Percentiles rank a stretch among this genome's conserved stretches.
These are phyloP conservation scores for Meteorus sp. DNA, from an alignment of 1,140 invertebrate species.

Conservation along the genomic window DNA sequence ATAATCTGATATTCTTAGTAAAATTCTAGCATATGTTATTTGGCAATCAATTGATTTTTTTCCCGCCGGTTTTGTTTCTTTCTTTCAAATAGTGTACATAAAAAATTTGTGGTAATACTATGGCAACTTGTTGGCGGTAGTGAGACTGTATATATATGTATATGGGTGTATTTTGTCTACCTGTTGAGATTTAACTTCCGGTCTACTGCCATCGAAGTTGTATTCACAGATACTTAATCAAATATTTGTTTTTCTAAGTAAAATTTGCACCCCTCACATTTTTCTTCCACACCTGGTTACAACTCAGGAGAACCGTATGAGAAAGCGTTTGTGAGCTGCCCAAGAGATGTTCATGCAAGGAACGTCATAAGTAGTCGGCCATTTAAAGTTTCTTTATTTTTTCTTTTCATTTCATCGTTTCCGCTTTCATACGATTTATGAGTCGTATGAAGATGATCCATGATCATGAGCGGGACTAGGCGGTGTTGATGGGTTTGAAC, in stretches of 20 bases:
- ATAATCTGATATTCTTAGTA: slow-evolving; percentile 19
- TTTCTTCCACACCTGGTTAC: slow-evolving; percentile 3
- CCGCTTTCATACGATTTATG: slow-evolving; percentile 37
- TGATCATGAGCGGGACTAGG: slow-evolving; percentile 74
- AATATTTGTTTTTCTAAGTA: slow-evolving; percentile 7
- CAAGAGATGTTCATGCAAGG: slow-evolving; percentile 19
- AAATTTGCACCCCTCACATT: slow-evolving; percentile 14
- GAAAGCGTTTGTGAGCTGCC: too few relatives aligned
- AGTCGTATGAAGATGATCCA: slow-evolving; percentile 72
- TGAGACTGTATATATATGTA: background rate
- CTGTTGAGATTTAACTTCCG: background rate
- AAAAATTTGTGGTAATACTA: slow-evolving; percentile 20
- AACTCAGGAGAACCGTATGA: slow-evolving; percentile 10
- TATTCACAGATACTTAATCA: slow-evolving; percentile 13
- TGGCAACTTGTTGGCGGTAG: slow-evolving; percentile 17
- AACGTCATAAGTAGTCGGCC: slow-evolving; percentile 25
- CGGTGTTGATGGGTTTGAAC: slow-evolving; percentile 76
- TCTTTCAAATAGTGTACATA: slow-evolving; percentile 4
- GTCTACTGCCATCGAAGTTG: slow-evolving; percentile 14
- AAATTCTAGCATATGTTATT: slow-evolving; percentile 25
- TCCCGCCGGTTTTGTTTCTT: slow-evolving; percentile 5
- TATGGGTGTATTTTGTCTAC: too few relatives aligned
- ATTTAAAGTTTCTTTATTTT: background rate
- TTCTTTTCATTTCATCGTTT: slow-evolving; percentile 6
- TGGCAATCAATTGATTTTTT: slow-evolving; percentile 25